Evolutionary conservation across 2,888 invertebrate species (phyloP).

Genomic region (Scaptodrosophila latifasciaeformis): DNA sequence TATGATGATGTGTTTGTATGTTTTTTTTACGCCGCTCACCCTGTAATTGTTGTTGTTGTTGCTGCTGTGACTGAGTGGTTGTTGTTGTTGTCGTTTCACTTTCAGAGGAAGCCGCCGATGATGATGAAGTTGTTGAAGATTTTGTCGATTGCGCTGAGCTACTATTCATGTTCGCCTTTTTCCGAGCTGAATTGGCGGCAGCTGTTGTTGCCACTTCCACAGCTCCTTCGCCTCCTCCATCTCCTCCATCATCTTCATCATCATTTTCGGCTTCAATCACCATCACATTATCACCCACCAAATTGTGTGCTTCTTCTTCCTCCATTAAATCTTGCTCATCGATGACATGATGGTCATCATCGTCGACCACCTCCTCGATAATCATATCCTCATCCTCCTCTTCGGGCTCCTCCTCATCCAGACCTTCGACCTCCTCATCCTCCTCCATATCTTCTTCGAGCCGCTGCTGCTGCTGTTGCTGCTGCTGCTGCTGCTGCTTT

Average conservation of each 20-base stretch:
- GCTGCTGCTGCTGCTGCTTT: background rate
- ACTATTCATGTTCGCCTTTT: slow-evolving; percentile 24
- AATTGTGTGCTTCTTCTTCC: slow-evolving; percentile 28
- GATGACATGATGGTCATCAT: slow-evolving; percentile 30
- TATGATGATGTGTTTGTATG: no score
- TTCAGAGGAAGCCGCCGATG: slow-evolving; percentile 31
- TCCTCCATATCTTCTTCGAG: background rate
- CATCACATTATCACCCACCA: slow-evolving; percentile 10
- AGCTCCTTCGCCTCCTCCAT: slow-evolving; percentile 24
- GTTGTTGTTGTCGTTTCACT: slow-evolving; percentile 49
- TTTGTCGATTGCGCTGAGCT: slow-evolving; percentile 8
- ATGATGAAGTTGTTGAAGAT: background rate
- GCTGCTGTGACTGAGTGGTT: slow-evolving; percentile 44
- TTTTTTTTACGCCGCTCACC: slow-evolving; percentile 55
- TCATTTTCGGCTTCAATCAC: slow-evolving; percentile 36
- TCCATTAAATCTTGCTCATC: slow-evolving; percentile 38
- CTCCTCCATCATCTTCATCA: slow-evolving; percentile 32
- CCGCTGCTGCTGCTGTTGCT: no score
- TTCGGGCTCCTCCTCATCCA: slow-evolving; percentile 18
- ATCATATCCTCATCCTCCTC: slow-evolving; percentile 37
- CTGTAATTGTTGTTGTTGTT: slow-evolving; percentile 46
- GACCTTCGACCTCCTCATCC: background rate
- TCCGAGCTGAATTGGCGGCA: no score
- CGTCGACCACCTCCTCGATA: slow-evolving; percentile 35
- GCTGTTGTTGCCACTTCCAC: slow-evolving; percentile 34